Conservation (phyloP, 1,140 invertebrate species). For the Hycleus phaleratus region DNA sequence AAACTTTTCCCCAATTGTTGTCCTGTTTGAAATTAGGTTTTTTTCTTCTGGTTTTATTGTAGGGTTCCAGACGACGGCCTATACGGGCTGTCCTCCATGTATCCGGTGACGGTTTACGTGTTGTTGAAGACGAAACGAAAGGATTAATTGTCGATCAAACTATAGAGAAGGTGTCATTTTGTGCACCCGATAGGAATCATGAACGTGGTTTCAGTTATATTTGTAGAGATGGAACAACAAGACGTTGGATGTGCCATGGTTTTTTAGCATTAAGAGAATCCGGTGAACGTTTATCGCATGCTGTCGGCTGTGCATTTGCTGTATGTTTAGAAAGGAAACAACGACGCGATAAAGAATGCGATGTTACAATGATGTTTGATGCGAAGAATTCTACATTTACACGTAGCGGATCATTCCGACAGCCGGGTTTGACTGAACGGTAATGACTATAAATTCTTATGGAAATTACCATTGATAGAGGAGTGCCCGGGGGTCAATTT, state of each 20-base stretch:
- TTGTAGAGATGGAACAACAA: conserved; percentile 36
- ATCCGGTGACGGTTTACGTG: conserved; percentile 92
- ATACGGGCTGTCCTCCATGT: conserved; percentile 89
- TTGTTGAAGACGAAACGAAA: conserved; percentile 98
- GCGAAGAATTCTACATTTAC: conserved; percentile 92
- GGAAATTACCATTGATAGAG: too few relatives aligned
- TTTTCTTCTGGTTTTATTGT: conserved; percentile 25
- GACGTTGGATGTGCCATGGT: conserved; percentile 99
- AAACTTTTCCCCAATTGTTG: background rate
- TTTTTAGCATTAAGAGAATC: conserved; percentile 95
- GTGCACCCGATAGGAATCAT: conserved; percentile 96
- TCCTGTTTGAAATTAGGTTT: background rate
- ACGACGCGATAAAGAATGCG: conserved; percentile 92
- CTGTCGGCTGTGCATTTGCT: conserved; percentile 98
- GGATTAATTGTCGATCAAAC: conserved; percentile 99
- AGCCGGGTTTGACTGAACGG: conserved; percentile 72
- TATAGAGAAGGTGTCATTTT: conserved; percentile 99
- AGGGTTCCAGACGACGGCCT: conserved; percentile 82
- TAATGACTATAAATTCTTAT: background rate
- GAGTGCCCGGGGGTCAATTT: too few relatives aligned
- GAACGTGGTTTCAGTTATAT: conserved; percentile 80
- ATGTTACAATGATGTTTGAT: conserved; percentile 90
- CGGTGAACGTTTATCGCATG: conserved; percentile 95
- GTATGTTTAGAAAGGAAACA: conserved; percentile 97
- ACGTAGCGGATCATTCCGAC: conserved; percentile 84